Evolutionary conservation across 2,888 invertebrate genomes (phyloP).

Genomic region (Heliothis peltigera): DNA sequence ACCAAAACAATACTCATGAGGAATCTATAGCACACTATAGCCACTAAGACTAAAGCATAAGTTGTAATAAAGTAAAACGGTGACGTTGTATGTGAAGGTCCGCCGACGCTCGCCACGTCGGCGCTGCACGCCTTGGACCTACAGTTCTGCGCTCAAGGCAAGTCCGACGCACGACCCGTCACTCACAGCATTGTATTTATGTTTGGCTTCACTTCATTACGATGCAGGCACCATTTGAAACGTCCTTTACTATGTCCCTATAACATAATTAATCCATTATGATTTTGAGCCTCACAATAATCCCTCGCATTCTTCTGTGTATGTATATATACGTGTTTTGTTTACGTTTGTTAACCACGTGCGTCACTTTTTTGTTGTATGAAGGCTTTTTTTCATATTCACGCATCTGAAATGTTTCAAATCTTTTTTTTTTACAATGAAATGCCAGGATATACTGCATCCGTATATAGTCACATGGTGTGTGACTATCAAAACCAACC

Average conservation of each 20-base stretch:
- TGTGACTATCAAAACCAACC: no score
- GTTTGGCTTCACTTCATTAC: conserved; percentile 46
- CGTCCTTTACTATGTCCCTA: not conserved
- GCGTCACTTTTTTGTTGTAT: not conserved
- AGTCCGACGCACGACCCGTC: conserved; percentile 64
- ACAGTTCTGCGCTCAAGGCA: conserved; percentile 88
- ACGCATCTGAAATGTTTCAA: not conserved
- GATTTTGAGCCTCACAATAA: conserved; percentile 19
- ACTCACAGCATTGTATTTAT: conserved; percentile 37
- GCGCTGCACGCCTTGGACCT: conserved; percentile 87
- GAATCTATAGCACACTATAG: not conserved
- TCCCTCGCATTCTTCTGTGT: conserved; percentile 13
- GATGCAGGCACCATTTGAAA: conserved; percentile 3
- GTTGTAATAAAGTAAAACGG: conserved; percentile 51
- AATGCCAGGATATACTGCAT: no score
- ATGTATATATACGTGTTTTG: conserved; percentile 20
- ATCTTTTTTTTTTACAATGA: not conserved
- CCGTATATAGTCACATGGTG: no score
- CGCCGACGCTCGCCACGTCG: conserved; percentile 87
- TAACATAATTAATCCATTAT: conserved; percentile 18
- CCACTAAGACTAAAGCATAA: conserved; percentile 15
- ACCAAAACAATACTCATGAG: not conserved
- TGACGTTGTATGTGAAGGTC: conserved; percentile 78
- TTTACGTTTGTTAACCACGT: conserved; percentile 8
- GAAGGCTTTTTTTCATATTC: not conserved